Percentiles rank a stretch among this genome's conserved stretches.
These are phyloP conservation scores for Leptinotarsa defecta DNA, from an alignment of 1,140 invertebrate species.

Conservation along the genomic window DNA sequence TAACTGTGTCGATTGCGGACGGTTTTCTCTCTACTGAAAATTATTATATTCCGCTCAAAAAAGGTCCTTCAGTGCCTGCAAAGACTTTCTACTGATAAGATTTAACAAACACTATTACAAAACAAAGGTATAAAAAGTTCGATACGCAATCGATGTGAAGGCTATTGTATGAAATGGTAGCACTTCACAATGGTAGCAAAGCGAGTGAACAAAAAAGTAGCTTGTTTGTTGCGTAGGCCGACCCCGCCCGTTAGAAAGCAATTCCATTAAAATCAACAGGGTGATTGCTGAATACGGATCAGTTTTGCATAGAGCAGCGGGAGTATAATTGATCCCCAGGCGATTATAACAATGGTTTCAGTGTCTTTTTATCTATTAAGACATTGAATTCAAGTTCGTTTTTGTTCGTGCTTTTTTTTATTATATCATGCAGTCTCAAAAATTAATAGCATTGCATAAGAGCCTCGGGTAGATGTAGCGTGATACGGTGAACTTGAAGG, in stretches of 20 bases:
- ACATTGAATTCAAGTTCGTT: no score
- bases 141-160: slow-evolving; percentile 40
- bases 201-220: slow-evolving; percentile 31
- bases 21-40: not conserved
- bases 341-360: no score
- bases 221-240: slow-evolving; percentile 41
- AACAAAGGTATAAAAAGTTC: slow-evolving; percentile 32
- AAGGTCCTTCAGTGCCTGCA: slow-evolving; percentile 11
- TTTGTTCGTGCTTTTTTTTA: no score
- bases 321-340: no score
- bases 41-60: slow-evolving; percentile 11
- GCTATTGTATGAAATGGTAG: slow-evolving; percentile 45
- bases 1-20: not conserved
- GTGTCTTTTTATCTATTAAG: no score
- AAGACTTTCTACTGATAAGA: slow-evolving; percentile 28
- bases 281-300: slow-evolving; percentile 22
- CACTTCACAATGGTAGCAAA: slow-evolving; percentile 42
- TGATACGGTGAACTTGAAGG: no score
- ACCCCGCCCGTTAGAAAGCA: slow-evolving; percentile 45
- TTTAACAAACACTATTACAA: slow-evolving; percentile 31
- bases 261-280: slow-evolving; percentile 33
- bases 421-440: no score
- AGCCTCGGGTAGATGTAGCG: no score
- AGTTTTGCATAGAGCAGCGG: not conserved
- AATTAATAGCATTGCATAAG: no score